Evolutionary conservation across 2,888 invertebrate species (phyloP).

Genomic region (Lamproptera curius): DNA sequence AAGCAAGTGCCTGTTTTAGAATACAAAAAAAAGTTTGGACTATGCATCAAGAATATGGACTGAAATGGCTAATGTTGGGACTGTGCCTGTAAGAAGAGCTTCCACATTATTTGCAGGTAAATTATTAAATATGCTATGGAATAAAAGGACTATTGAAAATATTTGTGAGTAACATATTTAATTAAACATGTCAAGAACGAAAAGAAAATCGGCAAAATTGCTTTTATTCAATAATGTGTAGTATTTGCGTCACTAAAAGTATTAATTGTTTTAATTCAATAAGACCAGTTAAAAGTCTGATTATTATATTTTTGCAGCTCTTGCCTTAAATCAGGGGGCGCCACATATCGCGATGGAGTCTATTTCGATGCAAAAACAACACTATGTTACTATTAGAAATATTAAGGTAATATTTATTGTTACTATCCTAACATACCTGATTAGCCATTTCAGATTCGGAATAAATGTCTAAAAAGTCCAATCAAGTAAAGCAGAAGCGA

Average conservation of each 20-base stretch:
- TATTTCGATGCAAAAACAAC: conserved; percentile 71
- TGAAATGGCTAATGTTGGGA: conserved; percentile 75
- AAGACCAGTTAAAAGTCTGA: too few relatives aligned
- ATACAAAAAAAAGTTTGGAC: conserved; percentile 81
- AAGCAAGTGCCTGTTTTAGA: too few relatives aligned
- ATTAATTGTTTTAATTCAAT: too few relatives aligned
- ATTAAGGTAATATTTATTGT: conserved; percentile 83
- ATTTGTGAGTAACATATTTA: too few relatives aligned
- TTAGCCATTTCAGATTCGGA: too few relatives aligned
- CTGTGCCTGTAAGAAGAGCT: conserved; percentile 79
- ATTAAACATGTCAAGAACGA: too few relatives aligned
- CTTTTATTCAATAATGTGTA: too few relatives aligned
- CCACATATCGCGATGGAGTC: conserved; percentile 84
- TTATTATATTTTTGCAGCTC: conserved; percentile 48
- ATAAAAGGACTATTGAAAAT: neutral
- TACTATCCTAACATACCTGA: too few relatives aligned
- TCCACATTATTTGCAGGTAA: conserved; percentile 79
- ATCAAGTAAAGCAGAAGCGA: too few relatives aligned
- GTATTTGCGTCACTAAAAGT: too few relatives aligned
- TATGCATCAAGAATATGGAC: conserved; percentile 81
- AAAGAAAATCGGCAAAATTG: too few relatives aligned
- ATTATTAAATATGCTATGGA: neutral
- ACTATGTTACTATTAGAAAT: conserved; percentile 84
- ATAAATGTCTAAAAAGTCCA: too few relatives aligned
- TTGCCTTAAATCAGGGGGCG: conserved; percentile 83